These are phyloP conservation scores for Cyrtorhinus lividipennis DNA, from an alignment of 1,140 invertebrate genomes.

Conservation along the genomic window DNA sequence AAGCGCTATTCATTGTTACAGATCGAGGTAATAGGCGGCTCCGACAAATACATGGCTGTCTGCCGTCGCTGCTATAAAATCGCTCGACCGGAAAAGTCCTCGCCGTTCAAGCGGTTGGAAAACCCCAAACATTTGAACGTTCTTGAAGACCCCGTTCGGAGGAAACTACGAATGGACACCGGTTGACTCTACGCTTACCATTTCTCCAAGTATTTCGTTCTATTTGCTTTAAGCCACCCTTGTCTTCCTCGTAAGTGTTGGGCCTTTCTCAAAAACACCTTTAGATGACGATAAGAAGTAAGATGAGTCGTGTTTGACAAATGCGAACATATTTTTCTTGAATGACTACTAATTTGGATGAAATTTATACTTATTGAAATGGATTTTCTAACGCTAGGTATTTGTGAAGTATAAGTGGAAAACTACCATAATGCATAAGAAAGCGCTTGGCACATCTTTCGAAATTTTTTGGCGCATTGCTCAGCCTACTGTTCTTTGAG, in stretches of 20 bases:
- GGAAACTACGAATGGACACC: neutral
- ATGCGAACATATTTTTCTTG: too few species aligned
- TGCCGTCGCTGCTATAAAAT: conserved; percentile 38
- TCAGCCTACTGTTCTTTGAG: neutral
- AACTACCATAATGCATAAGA: too few species aligned
- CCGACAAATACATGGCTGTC: conserved; percentile 45
- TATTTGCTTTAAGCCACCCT: neutral
- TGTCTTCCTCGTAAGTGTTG: neutral
- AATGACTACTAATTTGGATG: too few species aligned
- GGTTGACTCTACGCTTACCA: neutral
- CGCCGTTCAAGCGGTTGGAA: conserved; percentile 22
- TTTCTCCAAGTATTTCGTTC: neutral
- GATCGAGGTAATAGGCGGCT: conserved; percentile 46
- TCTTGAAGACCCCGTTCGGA: conserved; percentile 3
- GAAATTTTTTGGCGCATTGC: neutral
- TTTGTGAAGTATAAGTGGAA: too few species aligned
- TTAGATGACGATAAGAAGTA: too few species aligned
- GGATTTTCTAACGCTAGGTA: too few species aligned
- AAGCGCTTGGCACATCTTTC: too few species aligned
- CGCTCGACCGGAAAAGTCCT: conserved; percentile 17
- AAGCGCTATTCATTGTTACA: too few species aligned
- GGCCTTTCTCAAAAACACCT: too few species aligned
- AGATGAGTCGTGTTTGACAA: too few species aligned
- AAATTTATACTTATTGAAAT: too few species aligned
- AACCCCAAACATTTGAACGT: neutral